Evolutionary conservation across 2,888 invertebrate genomes (phyloP).

Genomic region (Deroplatys truncata): DNA sequence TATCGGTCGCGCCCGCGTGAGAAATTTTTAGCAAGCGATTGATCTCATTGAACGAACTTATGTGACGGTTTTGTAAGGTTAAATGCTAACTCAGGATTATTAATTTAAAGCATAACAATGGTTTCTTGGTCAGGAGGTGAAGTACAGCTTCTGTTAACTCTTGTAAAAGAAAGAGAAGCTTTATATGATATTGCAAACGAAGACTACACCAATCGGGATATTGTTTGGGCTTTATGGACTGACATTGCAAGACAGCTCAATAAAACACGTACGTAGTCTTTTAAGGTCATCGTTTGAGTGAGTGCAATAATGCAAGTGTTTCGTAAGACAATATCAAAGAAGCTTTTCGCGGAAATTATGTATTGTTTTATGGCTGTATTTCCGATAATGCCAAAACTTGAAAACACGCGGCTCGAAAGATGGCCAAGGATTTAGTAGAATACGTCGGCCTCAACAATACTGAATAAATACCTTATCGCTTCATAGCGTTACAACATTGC

Average conservation of each 20-base stretch:
- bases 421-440: too few species aligned
- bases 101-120: not conserved
- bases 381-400: too few species aligned
- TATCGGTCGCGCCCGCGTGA: not conserved
- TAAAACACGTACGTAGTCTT: not conserved
- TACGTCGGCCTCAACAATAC: too few species aligned
- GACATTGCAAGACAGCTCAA: conserved; percentile 13
- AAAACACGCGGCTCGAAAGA: too few species aligned
- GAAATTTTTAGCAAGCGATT: not conserved
- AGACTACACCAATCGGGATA: conserved; percentile 4
- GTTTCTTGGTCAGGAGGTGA: not conserved
- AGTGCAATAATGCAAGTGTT: not conserved
- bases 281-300: not conserved
- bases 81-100: not conserved
- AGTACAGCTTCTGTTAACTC: not conserved
- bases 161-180: conserved; percentile 2
- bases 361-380: too few species aligned
- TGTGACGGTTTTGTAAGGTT: not conserved
- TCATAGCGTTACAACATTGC: too few species aligned
- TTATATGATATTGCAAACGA: conserved; percentile 6
- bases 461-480: too few species aligned
- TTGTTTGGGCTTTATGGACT: conserved; percentile 9
- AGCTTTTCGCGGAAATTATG: too few species aligned
- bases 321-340: not conserved
- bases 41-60: not conserved